Base-by-base conservation (phyloP, 1,140 invertebrate species). In the Drosophila guanche region DNA sequence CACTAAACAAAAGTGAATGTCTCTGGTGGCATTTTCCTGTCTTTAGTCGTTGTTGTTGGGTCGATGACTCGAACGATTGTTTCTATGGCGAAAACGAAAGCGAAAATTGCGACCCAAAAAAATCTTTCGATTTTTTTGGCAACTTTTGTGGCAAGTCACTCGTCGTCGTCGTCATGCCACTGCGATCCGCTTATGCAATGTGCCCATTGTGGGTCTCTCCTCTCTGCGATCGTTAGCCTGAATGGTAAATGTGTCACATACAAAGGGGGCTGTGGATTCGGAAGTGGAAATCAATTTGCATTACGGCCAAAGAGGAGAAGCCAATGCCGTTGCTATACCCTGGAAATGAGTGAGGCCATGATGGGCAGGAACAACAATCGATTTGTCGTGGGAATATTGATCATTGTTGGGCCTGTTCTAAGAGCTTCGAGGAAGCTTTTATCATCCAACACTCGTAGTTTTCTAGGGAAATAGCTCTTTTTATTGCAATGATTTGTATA, bases 251-350 rank as follows among this genome's bases (percentile, higher is more conserved):
- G 58, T 74, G 74, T 63, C 71, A 77, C 65, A 77, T 76, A 74
- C n/a, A n/a, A n/a, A 27, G 53, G 41, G 40, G 23, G 56, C 47
- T 56, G 70, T 58, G 55, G 22, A 80, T 81, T 88, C 81, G 83
- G 83, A 84, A 84, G 83, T 76, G 62, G 20, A 80, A 86, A 81
- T 86, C 73, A 78, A 86, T 86, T 80, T 80, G 57, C 73, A 66
- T 66, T 74, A 47, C 48, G 57, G 47, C 33, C 3, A 12, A 37
- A 37, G 33, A 37, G 10, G 10, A 12, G 33, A 37, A 12, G 33
- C 33, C 12, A 37, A 37, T 37, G 33, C 10, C 12, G 33, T 4
- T 12, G 33, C 3, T 12, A 37, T 12, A 37, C 33, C 33, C 33
- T 37, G 10, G 10, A 4, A 4, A 0, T 4, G 33, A 4, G 33